Percentiles rank a stretch among this genome's conserved stretches.
phyloP scores from a whole-genome alignment of 2,113 vertebrate species.

The Pseudonaja textilis region DNA sequence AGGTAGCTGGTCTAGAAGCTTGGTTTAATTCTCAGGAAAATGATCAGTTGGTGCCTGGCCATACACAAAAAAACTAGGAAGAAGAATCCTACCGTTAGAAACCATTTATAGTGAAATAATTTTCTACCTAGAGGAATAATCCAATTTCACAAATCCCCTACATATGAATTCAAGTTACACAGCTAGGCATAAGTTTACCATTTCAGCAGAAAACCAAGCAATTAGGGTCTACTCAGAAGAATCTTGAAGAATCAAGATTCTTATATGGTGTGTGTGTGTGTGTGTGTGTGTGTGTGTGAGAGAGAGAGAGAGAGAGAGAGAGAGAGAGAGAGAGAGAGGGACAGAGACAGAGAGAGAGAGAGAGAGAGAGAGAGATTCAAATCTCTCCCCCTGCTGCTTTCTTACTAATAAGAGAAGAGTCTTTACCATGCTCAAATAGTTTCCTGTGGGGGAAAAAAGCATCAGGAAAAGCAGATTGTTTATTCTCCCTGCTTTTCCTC shows the following conservation, averaged over 20 bases:
- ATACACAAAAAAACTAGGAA: background rate
- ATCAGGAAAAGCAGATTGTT: background rate
- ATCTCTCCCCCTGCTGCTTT: background rate
- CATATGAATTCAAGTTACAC: background rate
- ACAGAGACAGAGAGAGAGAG: background rate
- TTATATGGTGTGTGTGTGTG: background rate
- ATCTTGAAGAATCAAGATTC: background rate
- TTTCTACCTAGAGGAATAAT: background rate
- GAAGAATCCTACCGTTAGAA: background rate
- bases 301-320: no score
- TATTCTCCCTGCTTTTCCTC: no score
- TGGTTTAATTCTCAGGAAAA: background rate
- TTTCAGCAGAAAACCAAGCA: background rate
- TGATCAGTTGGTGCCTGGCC: background rate
- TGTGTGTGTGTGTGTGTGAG: no score
- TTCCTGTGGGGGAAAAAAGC: background rate
- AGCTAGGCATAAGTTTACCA: background rate
- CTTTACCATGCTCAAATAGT: background rate
- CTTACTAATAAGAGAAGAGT: no score
- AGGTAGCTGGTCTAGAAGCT: constrained; percentile 40
- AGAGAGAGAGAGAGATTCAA: background rate
- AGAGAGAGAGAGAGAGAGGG: no score
- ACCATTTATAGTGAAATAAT: background rate
- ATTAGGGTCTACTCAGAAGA: background rate
- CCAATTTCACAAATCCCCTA: background rate